phyloP scores from a whole-genome alignment of 2,113 vertebrate genomes.

The Hiodon alosoides region DNA sequence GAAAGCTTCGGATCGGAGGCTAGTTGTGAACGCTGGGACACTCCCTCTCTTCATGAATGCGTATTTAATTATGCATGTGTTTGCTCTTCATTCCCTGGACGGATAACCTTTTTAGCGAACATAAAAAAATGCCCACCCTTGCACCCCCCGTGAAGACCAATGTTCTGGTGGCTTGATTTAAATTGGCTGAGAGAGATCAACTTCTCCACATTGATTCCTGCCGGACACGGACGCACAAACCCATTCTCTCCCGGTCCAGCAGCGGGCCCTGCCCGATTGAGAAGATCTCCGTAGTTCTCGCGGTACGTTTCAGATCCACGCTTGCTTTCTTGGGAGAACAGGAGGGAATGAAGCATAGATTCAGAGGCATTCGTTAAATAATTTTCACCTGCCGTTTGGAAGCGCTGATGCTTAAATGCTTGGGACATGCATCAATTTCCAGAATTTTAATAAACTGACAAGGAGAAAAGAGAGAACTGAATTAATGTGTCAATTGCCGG shows the following conservation, averaged over 20 bases:
- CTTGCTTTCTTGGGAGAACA: constrained; percentile 18
- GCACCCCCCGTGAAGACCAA: constrained; percentile 23
- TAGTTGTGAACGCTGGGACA: constrained; percentile 3
- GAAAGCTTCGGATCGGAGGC: too few species aligned
- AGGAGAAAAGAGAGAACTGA: constrained; percentile 56
- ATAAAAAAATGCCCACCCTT: constrained; percentile 18
- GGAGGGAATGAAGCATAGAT: neutral
- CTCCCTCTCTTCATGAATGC: constrained; percentile 15
- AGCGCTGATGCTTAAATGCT: constrained; percentile 56
- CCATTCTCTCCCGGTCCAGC: constrained; percentile 24
- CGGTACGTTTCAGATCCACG: neutral
- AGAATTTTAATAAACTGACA: constrained; percentile 66
- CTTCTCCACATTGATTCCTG: constrained; percentile 42
- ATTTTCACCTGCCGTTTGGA: constrained; percentile 12
- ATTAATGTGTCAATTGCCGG: constrained; percentile 53
- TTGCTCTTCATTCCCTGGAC: constrained; percentile 20
- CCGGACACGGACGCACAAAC: constrained; percentile 36
- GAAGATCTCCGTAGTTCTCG: constrained; percentile 18
- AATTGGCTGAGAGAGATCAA: constrained; percentile 52
- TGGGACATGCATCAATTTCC: constrained; percentile 62
- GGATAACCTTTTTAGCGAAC: constrained; percentile 16
- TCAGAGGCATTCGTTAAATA: constrained; percentile 11
- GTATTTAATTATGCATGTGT: constrained; percentile 23
- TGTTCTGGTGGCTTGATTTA: constrained; percentile 41
- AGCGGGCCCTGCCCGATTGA: constrained; percentile 35